phyloP scores from a whole-genome alignment of 2,797 vertebrate genomes.

The Hypotaenidia philippensis region DNA sequence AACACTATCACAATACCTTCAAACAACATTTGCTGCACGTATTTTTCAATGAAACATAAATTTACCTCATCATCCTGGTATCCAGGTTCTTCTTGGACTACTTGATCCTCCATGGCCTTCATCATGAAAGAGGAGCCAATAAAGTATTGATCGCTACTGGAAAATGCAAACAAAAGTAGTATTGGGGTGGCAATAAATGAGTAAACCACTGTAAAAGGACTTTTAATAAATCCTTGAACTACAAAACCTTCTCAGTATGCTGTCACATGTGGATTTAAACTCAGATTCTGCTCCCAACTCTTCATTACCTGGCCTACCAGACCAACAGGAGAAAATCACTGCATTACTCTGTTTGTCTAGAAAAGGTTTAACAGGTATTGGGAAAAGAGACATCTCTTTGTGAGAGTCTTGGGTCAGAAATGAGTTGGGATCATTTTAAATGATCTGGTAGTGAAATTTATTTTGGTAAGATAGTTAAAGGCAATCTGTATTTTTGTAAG shows the following conservation, averaged over 20 bases:
- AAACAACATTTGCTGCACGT: background rate
- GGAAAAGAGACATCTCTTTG: background rate
- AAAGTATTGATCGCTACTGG: slow-evolving; percentile 32
- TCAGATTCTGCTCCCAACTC: background rate
- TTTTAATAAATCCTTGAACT: background rate
- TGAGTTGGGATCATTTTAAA: background rate
- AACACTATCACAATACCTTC: background rate
- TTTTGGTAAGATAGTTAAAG: background rate
- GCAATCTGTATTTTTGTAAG: background rate
- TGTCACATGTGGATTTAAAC: background rate
- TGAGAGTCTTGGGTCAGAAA: background rate
- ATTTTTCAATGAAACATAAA: background rate
- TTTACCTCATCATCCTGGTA: slow-evolving; percentile 92
- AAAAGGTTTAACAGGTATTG: background rate
- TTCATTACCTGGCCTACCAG: background rate
- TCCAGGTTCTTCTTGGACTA: slow-evolving; percentile 87
- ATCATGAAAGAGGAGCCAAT: slow-evolving; percentile 69
- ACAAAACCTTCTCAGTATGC: background rate
- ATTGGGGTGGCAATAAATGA: background rate
- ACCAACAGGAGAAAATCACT: background rate
- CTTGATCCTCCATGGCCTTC: slow-evolving; percentile 90
- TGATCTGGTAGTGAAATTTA: background rate
- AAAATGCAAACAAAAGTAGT: slow-evolving; percentile 53
- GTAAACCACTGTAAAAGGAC: background rate
- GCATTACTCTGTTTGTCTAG: background rate